phyloP scores from a whole-genome alignment of 2,888 invertebrate genomes.

The Spodoptera exigua region DNA sequence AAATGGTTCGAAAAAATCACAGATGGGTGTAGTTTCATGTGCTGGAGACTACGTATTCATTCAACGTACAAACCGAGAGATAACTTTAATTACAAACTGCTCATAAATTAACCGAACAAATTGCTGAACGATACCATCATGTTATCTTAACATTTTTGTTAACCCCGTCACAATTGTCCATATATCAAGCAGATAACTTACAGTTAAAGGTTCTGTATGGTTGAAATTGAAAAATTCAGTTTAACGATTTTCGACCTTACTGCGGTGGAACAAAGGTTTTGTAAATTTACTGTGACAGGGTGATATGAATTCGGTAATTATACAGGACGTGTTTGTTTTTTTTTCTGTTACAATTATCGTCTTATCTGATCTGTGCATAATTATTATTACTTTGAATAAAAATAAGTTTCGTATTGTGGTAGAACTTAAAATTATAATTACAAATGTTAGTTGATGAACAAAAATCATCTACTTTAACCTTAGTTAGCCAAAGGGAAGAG shows the following conservation, averaged over 20 bases:
- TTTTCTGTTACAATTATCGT: too few relatives aligned
- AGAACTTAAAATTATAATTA: too few relatives aligned
- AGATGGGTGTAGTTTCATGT: too few relatives aligned
- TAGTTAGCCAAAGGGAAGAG: too few relatives aligned
- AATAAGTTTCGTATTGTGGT: too few relatives aligned
- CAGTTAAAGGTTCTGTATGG: conserved; percentile 37
- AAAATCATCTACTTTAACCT: too few relatives aligned
- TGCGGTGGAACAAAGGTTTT: background rate
- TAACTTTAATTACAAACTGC: conserved; percentile 72
- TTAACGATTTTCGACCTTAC: conserved; percentile 31
- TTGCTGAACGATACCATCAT: conserved; percentile 67
- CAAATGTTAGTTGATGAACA: too few relatives aligned
- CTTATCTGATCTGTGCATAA: too few relatives aligned
- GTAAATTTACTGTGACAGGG: too few relatives aligned
- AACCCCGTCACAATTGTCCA: conserved; percentile 64
- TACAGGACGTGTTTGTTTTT: background rate
- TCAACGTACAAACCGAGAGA: conserved; percentile 55
- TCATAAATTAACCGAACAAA: conserved; percentile 78
- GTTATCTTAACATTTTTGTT: conserved; percentile 75
- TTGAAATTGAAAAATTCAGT: conserved; percentile 44
- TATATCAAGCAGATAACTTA: conserved; percentile 72
- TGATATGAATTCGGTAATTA: background rate
- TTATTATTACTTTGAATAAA: too few relatives aligned
- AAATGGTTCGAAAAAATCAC: too few relatives aligned
- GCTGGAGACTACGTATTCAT: conserved; percentile 19